phyloP scores from a whole-genome alignment of 2,888 invertebrate species.

The Anticlea derivata region DNA sequence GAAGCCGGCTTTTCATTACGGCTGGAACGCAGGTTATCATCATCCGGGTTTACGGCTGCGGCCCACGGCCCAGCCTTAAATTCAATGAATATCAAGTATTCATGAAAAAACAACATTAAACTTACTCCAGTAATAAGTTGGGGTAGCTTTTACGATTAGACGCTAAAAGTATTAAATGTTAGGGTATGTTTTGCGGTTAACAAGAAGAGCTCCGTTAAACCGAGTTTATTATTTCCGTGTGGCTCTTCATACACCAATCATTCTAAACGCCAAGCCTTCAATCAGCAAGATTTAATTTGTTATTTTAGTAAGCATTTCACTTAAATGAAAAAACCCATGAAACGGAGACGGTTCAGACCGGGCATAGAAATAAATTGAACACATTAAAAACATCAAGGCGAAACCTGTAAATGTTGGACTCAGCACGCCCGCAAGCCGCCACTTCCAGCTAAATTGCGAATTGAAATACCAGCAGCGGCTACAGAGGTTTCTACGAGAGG shows the following conservation, averaged over 20 bases:
- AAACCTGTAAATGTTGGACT: not conserved
- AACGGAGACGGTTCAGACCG: too few relatives aligned
- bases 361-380: too few relatives aligned
- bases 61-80: conserved; percentile 7
- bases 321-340: too few relatives aligned
- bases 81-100: conserved; percentile 33
- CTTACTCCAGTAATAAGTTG: conserved; percentile 12
- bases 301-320: too few relatives aligned
- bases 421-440: conserved; percentile 3
- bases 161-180: conserved; percentile 12
- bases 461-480: conserved; percentile 9
- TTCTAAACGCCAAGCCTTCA: too few relatives aligned
- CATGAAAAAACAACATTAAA: conserved; percentile 26
- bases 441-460: conserved; percentile 12
- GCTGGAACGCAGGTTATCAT: conserved; percentile 26
- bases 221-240: too few relatives aligned
- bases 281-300: too few relatives aligned
- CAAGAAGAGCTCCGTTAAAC: not conserved
- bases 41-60: conserved; percentile 23
- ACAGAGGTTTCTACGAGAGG: too few relatives aligned
- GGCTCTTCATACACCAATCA: too few relatives aligned
- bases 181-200: not conserved
- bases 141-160: conserved; percentile 9
- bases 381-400: too few relatives aligned
- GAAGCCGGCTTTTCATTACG: conserved; percentile 34